Conservation (phyloP, 2,888 invertebrate species). For the Tetrapedia diversipes region DNA sequence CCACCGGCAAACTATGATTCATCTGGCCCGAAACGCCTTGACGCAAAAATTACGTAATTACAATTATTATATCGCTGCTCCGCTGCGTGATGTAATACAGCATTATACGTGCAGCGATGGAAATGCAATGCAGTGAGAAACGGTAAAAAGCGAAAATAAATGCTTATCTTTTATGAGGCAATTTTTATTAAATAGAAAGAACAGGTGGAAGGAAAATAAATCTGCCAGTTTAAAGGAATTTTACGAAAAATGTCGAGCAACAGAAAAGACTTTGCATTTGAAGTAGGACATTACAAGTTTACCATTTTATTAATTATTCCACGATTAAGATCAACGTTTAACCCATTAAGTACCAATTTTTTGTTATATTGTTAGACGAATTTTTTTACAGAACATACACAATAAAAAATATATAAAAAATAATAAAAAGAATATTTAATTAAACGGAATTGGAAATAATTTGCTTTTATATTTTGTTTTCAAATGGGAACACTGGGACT, state of each 20-base stretch:
- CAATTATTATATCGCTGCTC: slow-evolving; percentile 30
- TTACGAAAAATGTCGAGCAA: background rate
- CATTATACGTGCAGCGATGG: slow-evolving; percentile 2
- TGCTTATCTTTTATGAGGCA: background rate
- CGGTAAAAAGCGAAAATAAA: background rate
- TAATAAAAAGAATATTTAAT: too few species aligned
- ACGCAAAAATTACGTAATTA: slow-evolving; percentile 41
- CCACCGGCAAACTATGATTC: slow-evolving; percentile 37
- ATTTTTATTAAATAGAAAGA: background rate
- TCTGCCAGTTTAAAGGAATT: background rate
- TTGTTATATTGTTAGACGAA: too few species aligned
- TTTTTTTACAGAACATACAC: too few species aligned
- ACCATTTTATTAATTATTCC: too few species aligned
- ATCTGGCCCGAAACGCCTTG: slow-evolving; percentile 17
- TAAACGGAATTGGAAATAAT: too few species aligned
- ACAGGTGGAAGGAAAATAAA: background rate
- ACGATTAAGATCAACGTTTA: too few species aligned
- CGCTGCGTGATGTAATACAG: slow-evolving; percentile 22
- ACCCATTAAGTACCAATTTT: too few species aligned
- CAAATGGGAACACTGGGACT: too few species aligned
- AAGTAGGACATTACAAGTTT: too few species aligned
- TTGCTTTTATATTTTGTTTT: too few species aligned
- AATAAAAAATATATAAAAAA: background rate
- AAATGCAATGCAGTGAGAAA: slow-evolving; percentile 6
- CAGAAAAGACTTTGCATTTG: background rate